Percentiles rank a stretch among this genome's conserved stretches.
These are phyloP conservation scores for Megalonaias nervosa DNA, from an alignment of 1,140 invertebrate species.

Conservation along the genomic window DNA sequence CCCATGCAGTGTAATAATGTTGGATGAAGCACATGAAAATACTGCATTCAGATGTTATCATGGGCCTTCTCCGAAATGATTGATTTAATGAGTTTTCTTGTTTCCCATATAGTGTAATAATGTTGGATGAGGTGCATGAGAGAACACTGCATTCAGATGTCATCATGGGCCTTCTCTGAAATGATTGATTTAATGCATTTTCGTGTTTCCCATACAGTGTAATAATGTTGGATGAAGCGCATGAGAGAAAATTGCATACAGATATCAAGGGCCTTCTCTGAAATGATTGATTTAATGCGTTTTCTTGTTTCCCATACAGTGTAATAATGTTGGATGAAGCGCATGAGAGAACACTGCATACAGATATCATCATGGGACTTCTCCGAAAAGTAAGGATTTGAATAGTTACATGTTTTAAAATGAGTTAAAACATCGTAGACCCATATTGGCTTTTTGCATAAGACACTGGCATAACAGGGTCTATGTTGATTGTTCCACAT, in stretches of 20 bases:
- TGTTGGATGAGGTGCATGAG: conserved; percentile 98
- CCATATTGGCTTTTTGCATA: no score
- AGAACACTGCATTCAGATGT: conserved; percentile 94
- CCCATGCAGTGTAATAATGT: conserved; percentile 81
- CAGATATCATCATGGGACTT: conserved; percentile 89
- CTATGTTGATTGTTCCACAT: no score
- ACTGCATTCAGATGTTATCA: conserved; percentile 92
- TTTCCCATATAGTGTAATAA: conserved; percentile 77
- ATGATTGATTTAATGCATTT: conserved; percentile 63
- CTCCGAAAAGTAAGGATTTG: conserved; percentile 87
- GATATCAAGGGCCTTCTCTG: conserved; percentile 88
- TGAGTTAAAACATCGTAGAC: no score
- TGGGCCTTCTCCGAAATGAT: conserved; percentile 79
- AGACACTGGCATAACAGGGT: no score
- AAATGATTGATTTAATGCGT: no score
- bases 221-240: conserved; percentile 96
- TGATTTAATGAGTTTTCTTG: neutral
- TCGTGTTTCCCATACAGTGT: conserved; percentile 71
- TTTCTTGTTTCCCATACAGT: conserved; percentile 44
- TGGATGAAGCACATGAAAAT: conserved; percentile 97
- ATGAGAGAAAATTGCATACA: conserved; percentile 93
- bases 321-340: conserved; percentile 97
- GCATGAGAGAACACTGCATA: conserved; percentile 93
- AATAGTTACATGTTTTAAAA: conserved; percentile 55
- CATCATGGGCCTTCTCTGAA: conserved; percentile 88